Base-by-base conservation (phyloP, 2,888 invertebrate species). In the Drosophila acutilabella region DNA sequence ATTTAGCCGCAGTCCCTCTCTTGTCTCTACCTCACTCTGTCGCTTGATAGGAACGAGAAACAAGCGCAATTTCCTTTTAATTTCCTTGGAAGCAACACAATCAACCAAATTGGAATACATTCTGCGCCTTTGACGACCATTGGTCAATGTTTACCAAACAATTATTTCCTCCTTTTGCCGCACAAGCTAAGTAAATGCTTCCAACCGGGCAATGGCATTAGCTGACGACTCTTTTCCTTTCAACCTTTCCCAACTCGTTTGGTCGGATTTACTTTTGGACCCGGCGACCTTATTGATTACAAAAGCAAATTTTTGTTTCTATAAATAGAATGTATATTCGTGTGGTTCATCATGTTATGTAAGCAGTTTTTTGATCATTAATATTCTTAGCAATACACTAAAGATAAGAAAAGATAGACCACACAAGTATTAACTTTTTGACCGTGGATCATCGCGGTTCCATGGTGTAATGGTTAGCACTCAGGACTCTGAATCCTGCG, bases 381-480 rank as follows among this genome's bases (percentile, higher is more conserved):
- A 38, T 26, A 38, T 48, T 14, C 45, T 16, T 54, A 18, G 41
- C 45, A 57, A 52, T 40, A n/a, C 10, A 38, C 57, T 14, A 47
- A 8, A 47, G 18, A 50, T 18, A 33, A 52, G 40, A 58, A 66
- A 48, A 62, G 45, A 61, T 26, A 59, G 56, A 7, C 4, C 11
- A n/a, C 14, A 36, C 10, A 50, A 68, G 48, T 51, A 18, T 44
- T 56, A 57, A 5, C 20, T 58, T 45, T 56, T 44, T 45, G 26
- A 13, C 1, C 0, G 2, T 0, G 0, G 44, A 64, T 66, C 56
- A 56, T 3, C 18, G 48, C 56, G 93, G 93, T 93, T 91, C 93
- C 93, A 93, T 93, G 93, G 93, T 93, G 93, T 93, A 93, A 93
- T 92, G 93, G 93, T 93, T 93, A 93, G 93, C 93, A 93, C 93